Base-by-base conservation (phyloP, 2,113 vertebrate genomes). In the Leptodactylus fuscus region DNA sequence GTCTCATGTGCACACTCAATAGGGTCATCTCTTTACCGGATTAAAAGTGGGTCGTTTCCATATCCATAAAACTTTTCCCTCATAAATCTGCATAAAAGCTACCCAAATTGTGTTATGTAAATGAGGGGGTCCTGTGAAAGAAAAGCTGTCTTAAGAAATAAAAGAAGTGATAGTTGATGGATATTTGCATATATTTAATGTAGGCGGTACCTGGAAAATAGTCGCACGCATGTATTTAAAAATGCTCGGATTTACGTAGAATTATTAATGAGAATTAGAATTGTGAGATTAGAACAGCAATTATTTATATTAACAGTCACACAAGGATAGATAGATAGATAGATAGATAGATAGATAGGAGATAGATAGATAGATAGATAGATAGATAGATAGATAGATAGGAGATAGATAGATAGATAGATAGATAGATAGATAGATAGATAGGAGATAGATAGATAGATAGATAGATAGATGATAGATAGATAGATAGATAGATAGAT, bases 1-100 rank as follows among this genome's bases (percentile, higher is more conserved):
- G 82, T 49, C 81, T 71, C 82, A 77, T 85, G 75, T 85, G 82
- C 44, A 49, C 6, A 65, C 60, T 77, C 38, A 85, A 85, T 49
- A 67, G 82, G 82, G 41, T 67, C 70, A 76, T 75, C 27, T 32
- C 32, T 51, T 75, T 65, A 62, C 49, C 29, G 29, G 73, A 85
- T 77, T 85, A 77, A 85, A 85, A 82, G 34, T 29, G 74, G 73
- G 53, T 85, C 55, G 58, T 48, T 83, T 67, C 60, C 58, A 77
- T 85, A 75, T 44, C 82, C 74, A 85, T 85, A 85, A 85, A 85
- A 65, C n/a, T 76, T 77, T 85, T 75, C 58, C 27, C 81, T 49
- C 55, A 77, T 85, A 85, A 85, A 67, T 77, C 82, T 85, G 41
- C 73, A 83, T 74, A 83, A 83, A 46, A 60, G 38, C 70, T 83